phyloP scores from a whole-genome alignment of 2,888 invertebrate genomes.

The Colletes collaris region DNA sequence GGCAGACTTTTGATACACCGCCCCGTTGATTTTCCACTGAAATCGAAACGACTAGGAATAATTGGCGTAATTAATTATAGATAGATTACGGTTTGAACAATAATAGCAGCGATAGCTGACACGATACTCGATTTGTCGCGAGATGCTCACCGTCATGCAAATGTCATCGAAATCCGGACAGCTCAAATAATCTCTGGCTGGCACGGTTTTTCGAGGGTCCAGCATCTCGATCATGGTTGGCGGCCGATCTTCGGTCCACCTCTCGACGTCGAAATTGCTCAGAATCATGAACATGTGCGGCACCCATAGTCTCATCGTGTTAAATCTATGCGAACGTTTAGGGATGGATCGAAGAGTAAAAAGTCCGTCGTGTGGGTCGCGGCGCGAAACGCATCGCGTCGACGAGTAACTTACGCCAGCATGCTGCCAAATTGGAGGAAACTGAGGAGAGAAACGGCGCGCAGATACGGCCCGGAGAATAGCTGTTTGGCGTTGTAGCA shows the following conservation, averaged over 20 bases:
- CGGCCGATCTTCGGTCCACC: slow-evolving; percentile 69
- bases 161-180: slow-evolving; percentile 46
- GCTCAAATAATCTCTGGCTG: slow-evolving; percentile 35
- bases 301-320: slow-evolving; percentile 86
- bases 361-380: too few relatives aligned
- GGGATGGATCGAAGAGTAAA: too few relatives aligned
- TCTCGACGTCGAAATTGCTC: slow-evolving; percentile 80
- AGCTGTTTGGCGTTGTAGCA: slow-evolving; percentile 87
- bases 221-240: slow-evolving; percentile 83
- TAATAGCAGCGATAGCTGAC: too few relatives aligned
- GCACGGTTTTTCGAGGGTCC: slow-evolving; percentile 52
- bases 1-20: slow-evolving; percentile 78
- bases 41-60: slow-evolving; percentile 12
- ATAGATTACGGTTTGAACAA: too few relatives aligned
- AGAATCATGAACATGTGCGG: slow-evolving; percentile 86
- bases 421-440: slow-evolving; percentile 87
- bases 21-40: slow-evolving; percentile 75
- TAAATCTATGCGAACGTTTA: slow-evolving; percentile 82
- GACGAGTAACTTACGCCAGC: slow-evolving; percentile 85
- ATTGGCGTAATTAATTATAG: neutral
- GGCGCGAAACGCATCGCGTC: neutral
- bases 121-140: too few relatives aligned
- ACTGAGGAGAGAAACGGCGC: slow-evolving; percentile 87
- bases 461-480: slow-evolving; percentile 86
- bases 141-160: slow-evolving; percentile 52